Percentiles rank a stretch among this genome's conserved stretches.
Conservation (phyloP, 1,140 invertebrate genomes). For the Catajapyx aquilonaris region DNA sequence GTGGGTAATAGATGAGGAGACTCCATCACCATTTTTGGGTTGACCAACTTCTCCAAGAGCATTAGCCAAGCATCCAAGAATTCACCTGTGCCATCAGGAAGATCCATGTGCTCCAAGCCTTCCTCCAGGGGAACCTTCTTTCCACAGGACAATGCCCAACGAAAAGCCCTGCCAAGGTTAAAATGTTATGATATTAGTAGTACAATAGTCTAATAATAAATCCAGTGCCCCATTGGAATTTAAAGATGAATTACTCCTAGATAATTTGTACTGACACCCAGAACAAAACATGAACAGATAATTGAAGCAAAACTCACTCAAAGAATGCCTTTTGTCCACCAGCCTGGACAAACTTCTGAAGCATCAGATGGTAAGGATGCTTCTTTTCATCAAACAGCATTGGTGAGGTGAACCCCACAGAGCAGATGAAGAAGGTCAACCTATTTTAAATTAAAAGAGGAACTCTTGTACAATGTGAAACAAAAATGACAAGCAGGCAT, state of each 20-base stretch:
- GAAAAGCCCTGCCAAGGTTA: conserved; percentile 51
- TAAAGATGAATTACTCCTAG: not conserved
- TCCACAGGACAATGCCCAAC: conserved; percentile 50
- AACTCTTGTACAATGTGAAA: too few species aligned
- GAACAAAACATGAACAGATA: conserved; percentile 1
- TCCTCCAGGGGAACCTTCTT: conserved; percentile 30
- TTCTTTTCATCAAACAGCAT: conserved; percentile 81
- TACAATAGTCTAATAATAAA: too few species aligned
- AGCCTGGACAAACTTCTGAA: conserved; percentile 57
- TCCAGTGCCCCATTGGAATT: too few species aligned
- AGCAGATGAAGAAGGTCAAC: conserved; percentile 69
- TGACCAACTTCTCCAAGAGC: conserved; percentile 70
- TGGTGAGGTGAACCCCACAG: conserved; percentile 66
- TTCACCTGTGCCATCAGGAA: conserved; percentile 38
- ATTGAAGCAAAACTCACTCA: conserved; percentile 20
- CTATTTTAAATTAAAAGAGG: conserved; percentile 22
- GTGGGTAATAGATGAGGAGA: conserved; percentile 52
- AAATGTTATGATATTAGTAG: too few species aligned
- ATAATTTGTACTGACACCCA: not conserved
- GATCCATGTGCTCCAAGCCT: conserved; percentile 36
- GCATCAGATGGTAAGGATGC: conserved; percentile 69
- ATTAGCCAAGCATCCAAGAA: conserved; percentile 73
- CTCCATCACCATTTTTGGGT: conserved; percentile 62
- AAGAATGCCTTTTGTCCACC: conserved; percentile 64
- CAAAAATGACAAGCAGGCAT: too few species aligned